These are phyloP conservation scores for Gopherus evgoodei DNA, from an alignment of 2,113 vertebrate species.

Conservation along the genomic window DNA sequence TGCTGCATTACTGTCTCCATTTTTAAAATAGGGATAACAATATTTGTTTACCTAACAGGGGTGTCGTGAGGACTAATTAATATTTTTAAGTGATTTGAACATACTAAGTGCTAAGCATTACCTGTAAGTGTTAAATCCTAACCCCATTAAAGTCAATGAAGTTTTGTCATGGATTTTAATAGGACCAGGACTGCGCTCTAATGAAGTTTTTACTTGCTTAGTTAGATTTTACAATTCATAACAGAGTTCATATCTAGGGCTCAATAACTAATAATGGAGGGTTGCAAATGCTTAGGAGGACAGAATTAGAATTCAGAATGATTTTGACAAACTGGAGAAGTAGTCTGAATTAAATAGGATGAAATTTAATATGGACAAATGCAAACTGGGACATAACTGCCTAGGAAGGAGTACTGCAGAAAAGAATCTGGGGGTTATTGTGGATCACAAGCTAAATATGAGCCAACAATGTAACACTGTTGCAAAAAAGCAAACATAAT, in stretches of 20 bases:
- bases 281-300: neutral
- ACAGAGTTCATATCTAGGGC: neutral
- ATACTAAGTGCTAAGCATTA: neutral
- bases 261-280: neutral
- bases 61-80: neutral
- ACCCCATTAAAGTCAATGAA: neutral
- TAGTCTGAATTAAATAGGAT: no score
- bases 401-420: neutral
- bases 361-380: neutral
- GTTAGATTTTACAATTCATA: neutral
- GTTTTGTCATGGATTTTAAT: neutral
- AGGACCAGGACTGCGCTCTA: neutral
- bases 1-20: neutral
- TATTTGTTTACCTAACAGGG: neutral
- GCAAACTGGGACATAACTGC: neutral
- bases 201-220: neutral
- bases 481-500: neutral
- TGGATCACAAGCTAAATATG: neutral
- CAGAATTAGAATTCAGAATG: no score
- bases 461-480: neutral
- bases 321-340: no score
- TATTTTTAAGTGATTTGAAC: neutral
- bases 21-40: neutral
- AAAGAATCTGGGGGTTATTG: neutral
- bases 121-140: neutral